phyloP scores from a whole-genome alignment of 2,113 vertebrate genomes.

The Ptilonorhynchus violaceus region DNA sequence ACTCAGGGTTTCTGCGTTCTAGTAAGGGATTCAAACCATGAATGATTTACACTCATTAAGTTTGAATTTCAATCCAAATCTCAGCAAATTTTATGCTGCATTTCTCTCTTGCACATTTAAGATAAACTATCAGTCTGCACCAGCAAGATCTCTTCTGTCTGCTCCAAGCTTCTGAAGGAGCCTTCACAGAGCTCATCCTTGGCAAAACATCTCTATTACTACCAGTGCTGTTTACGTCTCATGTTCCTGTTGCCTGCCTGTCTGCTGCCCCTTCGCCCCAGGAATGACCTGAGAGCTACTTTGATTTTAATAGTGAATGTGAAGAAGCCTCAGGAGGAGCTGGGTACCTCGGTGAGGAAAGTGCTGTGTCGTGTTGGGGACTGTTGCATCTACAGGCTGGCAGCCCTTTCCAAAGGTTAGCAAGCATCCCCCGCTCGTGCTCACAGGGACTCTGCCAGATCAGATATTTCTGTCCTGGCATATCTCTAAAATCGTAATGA shows the following conservation, averaged over 20 bases:
- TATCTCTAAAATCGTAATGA: constrained; percentile 37
- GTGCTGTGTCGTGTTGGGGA: neutral
- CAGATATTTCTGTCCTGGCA: constrained; percentile 31
- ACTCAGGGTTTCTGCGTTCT: neutral
- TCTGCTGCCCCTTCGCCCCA: neutral
- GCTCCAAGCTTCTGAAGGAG: neutral
- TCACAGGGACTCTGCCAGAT: neutral
- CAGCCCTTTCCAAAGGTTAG: neutral
- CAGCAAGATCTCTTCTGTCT: neutral
- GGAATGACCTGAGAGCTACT: neutral
- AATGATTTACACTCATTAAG: neutral
- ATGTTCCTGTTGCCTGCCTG: constrained; percentile 1
- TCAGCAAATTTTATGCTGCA: neutral
- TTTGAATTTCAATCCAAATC: neutral
- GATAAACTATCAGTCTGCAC: neutral
- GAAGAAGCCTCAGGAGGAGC: neutral
- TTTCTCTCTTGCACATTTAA: neutral
- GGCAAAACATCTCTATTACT: neutral
- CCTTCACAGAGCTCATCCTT: neutral
- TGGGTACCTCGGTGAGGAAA: neutral
- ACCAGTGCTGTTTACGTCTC: neutral
- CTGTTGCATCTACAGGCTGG: neutral
- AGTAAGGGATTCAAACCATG: neutral
- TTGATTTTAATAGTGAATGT: neutral
- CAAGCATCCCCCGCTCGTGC: neutral